phyloP scores from a whole-genome alignment of 2,113 vertebrate genomes.

The Poecile atricapillus region DNA sequence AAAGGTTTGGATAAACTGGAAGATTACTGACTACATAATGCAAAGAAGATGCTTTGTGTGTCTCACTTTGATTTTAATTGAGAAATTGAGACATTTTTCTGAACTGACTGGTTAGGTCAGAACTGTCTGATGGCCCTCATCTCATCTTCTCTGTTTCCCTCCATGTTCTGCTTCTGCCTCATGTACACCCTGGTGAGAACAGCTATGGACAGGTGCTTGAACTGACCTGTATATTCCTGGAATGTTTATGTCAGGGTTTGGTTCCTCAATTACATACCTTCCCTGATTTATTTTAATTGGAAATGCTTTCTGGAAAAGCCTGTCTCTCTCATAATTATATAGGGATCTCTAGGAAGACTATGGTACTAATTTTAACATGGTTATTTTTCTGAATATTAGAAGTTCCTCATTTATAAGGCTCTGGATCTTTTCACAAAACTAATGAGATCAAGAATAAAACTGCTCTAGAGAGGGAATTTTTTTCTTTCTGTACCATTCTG shows the following conservation, averaged over 20 bases:
- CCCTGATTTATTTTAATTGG: not conserved
- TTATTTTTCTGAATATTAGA: not conserved
- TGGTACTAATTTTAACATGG: not conserved
- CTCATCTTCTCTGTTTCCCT: not conserved
- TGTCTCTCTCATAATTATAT: not conserved
- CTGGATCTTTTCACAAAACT: not conserved
- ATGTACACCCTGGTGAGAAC: not conserved
- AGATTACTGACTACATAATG: not conserved
- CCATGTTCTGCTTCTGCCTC: not conserved
- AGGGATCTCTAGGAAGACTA: not conserved
- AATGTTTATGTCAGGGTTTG: not conserved
- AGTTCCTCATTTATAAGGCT: not conserved
- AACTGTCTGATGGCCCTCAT: not conserved
- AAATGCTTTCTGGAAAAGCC: not conserved
- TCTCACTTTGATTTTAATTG: not conserved
- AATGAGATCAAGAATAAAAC: not conserved
- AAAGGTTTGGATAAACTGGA: not conserved
- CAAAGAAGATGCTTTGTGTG: not conserved
- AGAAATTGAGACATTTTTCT: not conserved
- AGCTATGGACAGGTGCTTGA: not conserved
- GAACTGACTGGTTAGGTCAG: not conserved
- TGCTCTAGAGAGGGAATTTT: not conserved
- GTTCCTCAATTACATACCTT: not conserved
- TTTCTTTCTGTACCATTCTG: not conserved
- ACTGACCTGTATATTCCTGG: not conserved